Conservation (phyloP, 2,888 invertebrate species). For the Drosophila kokeensis region DNA sequence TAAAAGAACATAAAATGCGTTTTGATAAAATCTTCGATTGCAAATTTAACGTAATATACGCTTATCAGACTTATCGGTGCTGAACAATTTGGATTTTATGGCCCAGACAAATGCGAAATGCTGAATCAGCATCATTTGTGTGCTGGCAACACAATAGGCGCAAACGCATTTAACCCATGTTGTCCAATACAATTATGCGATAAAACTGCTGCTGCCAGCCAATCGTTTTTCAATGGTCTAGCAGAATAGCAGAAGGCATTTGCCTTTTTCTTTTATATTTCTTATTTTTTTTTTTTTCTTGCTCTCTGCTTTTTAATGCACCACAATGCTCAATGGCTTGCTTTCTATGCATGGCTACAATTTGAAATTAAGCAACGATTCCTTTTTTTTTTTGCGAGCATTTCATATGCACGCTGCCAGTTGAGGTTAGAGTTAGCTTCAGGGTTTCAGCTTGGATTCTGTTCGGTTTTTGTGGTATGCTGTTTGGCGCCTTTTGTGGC, state of each 20-base stretch:
- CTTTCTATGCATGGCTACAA: constrained; percentile 50
- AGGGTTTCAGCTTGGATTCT: background rate
- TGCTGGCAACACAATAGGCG: constrained; percentile 14
- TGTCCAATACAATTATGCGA: constrained; percentile 57
- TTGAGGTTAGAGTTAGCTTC: constrained; percentile 10
- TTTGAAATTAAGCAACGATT: constrained; percentile 62
- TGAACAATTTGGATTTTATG: constrained; percentile 36
- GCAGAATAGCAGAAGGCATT: constrained; percentile 3
- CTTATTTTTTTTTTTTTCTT: background rate
- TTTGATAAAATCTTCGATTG: constrained; percentile 12
- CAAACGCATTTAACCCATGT: constrained; percentile 45
- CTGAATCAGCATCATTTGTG: constrained; percentile 47
- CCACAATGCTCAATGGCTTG: constrained; percentile 46
- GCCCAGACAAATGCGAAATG: constrained; percentile 44
- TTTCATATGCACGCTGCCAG: background rate
- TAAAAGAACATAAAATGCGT: background rate
- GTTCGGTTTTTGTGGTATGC: constrained; percentile 9
- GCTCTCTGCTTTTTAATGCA: constrained; percentile 34
- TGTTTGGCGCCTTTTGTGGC: constrained; percentile 59
- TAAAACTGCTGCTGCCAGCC: constrained; percentile 39
- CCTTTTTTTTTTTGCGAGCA: constrained; percentile 21
- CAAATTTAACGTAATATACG: constrained; percentile 17
- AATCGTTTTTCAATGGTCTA: constrained; percentile 53
- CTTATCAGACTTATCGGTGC: constrained; percentile 6
- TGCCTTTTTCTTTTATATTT: constrained; percentile 8